These are phyloP conservation scores for Acanthococcus lagerstroemiae DNA, from an alignment of 2,888 invertebrate genomes.

Conservation along the genomic window DNA sequence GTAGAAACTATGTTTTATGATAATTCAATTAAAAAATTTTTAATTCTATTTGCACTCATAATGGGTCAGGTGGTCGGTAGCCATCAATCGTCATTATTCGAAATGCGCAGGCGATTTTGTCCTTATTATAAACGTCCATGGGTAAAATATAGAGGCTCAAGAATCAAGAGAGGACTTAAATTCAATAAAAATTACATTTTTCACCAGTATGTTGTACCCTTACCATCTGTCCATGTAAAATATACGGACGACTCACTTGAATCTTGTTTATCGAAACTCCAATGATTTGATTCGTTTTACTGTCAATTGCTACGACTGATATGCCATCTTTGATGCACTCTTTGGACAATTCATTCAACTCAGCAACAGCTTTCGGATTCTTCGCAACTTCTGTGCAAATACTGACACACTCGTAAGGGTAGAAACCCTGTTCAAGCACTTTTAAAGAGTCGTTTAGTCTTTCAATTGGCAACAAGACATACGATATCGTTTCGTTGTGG, in stretches of 20 bases:
- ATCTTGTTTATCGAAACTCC: conserved; percentile 33
- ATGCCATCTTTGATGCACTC: conserved; percentile 28
- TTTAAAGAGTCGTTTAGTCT: conserved; percentile 9
- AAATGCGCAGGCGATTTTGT: too few species aligned
- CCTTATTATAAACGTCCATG: too few species aligned
- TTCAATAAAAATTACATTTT: background rate
- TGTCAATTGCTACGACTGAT: conserved; percentile 31
- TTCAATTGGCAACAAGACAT: conserved; percentile 12
- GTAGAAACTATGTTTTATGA: too few species aligned
- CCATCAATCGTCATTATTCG: too few species aligned
- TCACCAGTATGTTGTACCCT: background rate
- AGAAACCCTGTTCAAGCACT: conserved; percentile 26
- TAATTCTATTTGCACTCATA: too few species aligned
- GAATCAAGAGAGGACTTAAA: too few species aligned
- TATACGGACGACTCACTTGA: conserved; percentile 22
- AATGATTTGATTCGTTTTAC: conserved; percentile 16
- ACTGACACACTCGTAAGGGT: conserved; percentile 25
- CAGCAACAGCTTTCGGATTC: conserved; percentile 25
- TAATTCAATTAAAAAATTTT: too few species aligned
- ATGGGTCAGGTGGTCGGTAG: too few species aligned
- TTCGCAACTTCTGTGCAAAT: background rate
- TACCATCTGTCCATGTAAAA: background rate
- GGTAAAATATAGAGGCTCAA: too few species aligned
- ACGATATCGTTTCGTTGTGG: conserved; percentile 21
- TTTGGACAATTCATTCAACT: conserved; percentile 22